These are phyloP conservation scores for Mormyrus iriodes DNA, from an alignment of 2,113 vertebrate genomes.

Conservation along the genomic window DNA sequence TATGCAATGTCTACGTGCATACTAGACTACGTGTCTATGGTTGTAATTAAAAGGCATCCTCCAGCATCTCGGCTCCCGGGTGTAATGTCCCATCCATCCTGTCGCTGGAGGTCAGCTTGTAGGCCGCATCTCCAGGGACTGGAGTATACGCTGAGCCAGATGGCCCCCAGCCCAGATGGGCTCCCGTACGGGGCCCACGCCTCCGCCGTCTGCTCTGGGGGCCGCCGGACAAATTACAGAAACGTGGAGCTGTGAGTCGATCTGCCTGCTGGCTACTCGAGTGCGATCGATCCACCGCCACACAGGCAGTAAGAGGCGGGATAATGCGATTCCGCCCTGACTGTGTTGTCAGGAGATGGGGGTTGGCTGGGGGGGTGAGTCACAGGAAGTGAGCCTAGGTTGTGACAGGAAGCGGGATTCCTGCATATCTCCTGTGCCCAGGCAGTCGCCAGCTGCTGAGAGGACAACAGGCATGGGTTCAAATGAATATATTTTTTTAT, in stretches of 20 bases:
- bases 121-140: constrained; percentile 15
- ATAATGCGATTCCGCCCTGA: neutral
- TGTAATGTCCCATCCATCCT: constrained; percentile 30
- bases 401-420: neutral
- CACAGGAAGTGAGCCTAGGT: neutral
- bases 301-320: too few species aligned
- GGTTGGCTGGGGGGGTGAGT: neutral
- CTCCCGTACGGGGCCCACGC: neutral
- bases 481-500: neutral
- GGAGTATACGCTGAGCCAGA: neutral
- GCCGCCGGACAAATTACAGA: constrained; percentile 13
- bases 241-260: neutral
- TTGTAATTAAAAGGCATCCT: constrained; percentile 32
- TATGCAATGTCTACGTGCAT: neutral
- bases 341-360: neutral
- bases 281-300: neutral
- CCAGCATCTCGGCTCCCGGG: constrained; percentile 5
- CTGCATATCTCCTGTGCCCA: neutral
- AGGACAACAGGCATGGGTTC: neutral
- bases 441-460: neutral
- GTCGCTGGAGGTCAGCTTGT: constrained; percentile 4
- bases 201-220: constrained; percentile 8
- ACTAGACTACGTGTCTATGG: too few species aligned
- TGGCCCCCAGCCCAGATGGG: neutral
- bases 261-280: neutral